A percentile compares a stretch with the other conserved stretches of the same genome.
These are phyloP conservation scores for Microctonus brassicae DNA, from an alignment of 2,888 invertebrate genomes.

Conservation along the genomic window DNA sequence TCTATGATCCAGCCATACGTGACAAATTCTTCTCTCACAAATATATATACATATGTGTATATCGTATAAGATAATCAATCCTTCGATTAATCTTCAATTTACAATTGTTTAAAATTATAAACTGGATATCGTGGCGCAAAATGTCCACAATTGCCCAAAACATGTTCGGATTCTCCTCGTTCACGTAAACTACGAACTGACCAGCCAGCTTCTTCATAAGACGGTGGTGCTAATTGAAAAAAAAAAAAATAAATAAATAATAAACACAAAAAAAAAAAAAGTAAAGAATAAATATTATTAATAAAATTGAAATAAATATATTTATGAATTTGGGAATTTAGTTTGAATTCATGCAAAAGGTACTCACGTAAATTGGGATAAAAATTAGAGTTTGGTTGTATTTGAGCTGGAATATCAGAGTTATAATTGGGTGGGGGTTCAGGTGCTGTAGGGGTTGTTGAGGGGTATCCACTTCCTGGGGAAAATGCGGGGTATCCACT, in stretches of 20 bases:
- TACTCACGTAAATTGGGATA: constrained; percentile 73
- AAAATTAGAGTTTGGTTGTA: constrained; percentile 60
- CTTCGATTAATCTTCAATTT: constrained; percentile 36
- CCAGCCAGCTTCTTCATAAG: constrained; percentile 76
- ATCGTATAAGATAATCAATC: neutral
- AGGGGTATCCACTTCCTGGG: constrained; percentile 55
- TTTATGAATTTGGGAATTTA: neutral
- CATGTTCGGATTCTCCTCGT: constrained; percentile 75
- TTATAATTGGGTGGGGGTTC: constrained; percentile 58
- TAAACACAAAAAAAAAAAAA: neutral
- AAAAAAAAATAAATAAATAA: neutral
- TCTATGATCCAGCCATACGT: too few relatives aligned
- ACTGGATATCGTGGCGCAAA: constrained; percentile 68
- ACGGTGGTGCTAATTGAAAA: constrained; percentile 74
- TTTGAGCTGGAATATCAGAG: constrained; percentile 66
- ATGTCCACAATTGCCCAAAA: constrained; percentile 57
- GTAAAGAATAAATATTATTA: constrained; percentile 1
- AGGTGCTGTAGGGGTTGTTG: constrained; percentile 64
- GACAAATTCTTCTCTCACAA: too few relatives aligned
- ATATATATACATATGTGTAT: too few relatives aligned
- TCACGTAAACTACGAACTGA: constrained; percentile 75
- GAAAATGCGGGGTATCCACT: constrained; percentile 48
- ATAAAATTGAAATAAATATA: too few relatives aligned
- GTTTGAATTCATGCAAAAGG: constrained; percentile 17
- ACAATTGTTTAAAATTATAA: constrained; percentile 59